Evolutionary conservation across 2,797 vertebrate species (phyloP).

Genomic region (Gadopsis bispinosus): DNA sequence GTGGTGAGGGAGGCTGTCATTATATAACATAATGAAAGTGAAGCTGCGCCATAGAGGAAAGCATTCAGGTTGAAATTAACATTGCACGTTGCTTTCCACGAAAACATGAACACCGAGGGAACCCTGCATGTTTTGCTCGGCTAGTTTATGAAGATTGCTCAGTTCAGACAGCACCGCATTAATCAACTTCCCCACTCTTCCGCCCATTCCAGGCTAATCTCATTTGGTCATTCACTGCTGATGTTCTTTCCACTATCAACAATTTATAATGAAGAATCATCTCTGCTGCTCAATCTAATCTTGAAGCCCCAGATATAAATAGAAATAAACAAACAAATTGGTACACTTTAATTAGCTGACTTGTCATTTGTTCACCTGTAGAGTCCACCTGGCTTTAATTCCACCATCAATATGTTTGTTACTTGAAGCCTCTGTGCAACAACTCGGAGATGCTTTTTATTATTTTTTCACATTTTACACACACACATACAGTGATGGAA

Average conservation of each 20-base stretch:
- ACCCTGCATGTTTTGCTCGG: constrained; percentile 54
- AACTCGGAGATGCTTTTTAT: not conserved
- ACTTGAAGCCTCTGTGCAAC: constrained; percentile 7
- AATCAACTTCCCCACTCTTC: constrained; percentile 76
- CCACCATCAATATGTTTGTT: constrained; percentile 8
- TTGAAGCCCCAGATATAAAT: constrained; percentile 63
- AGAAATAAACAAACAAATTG: constrained; percentile 42
- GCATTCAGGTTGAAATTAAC: not conserved
- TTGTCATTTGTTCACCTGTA: constrained; percentile 8
- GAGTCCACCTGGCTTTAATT: not conserved
- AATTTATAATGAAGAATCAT: constrained; percentile 77
- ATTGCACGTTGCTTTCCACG: constrained; percentile 13
- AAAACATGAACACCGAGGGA: constrained; percentile 38
- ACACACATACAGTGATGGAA: not conserved
- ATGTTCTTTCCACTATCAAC: constrained; percentile 84
- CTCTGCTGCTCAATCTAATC: constrained; percentile 70
- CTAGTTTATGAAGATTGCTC: constrained; percentile 61
- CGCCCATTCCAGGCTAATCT: constrained; percentile 79
- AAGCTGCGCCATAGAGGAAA: not conserved
- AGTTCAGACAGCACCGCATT: constrained; percentile 64
- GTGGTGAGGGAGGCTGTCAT: not conserved
- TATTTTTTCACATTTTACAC: no score
- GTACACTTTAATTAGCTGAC: constrained; percentile 3
- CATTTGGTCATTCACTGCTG: constrained; percentile 77
- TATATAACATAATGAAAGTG: not conserved